A percentile compares a stretch with the other conserved stretches of the same genome.
Evolutionary conservation across 2,888 invertebrate genomes (phyloP).

Genomic region (Brachycybe producta): DNA sequence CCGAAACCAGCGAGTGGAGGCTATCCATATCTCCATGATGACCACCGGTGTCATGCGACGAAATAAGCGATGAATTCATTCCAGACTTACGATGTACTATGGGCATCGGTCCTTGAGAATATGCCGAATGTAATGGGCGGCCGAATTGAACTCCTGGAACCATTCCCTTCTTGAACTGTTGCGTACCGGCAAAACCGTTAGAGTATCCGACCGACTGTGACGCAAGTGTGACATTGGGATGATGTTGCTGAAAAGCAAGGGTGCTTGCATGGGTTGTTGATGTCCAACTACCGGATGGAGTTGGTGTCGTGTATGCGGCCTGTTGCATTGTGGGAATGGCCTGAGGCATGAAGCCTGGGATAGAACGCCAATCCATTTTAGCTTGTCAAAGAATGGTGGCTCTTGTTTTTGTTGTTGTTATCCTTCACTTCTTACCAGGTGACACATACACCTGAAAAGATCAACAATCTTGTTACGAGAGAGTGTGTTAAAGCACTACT

Average conservation of each 20-base stretch:
- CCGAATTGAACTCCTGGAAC: constrained; percentile 11
- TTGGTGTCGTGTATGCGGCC: constrained; percentile 5
- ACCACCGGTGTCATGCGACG: not conserved
- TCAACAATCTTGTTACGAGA: too few relatives aligned
- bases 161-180: constrained; percentile 13
- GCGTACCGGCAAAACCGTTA: constrained; percentile 9
- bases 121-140: constrained; percentile 11
- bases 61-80: not conserved
- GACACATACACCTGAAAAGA: too few relatives aligned
- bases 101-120: constrained; percentile 15
- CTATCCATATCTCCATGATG: constrained; percentile 5
- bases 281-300: constrained; percentile 5
- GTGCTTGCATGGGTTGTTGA: constrained; percentile 10
- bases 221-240: not conserved
- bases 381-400: not conserved
- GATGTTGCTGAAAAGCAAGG: constrained; percentile 11
- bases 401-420: not conserved
- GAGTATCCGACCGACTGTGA: constrained; percentile 10
- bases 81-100: constrained; percentile 8
- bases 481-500: too few relatives aligned
- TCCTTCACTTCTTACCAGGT: not conserved
- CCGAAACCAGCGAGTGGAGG: constrained; percentile 11
- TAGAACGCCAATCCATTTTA: constrained; percentile 12
- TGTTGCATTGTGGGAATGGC: constrained; percentile 15
- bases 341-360: constrained; percentile 15